Conservation (phyloP, 2,888 invertebrate species). For the Meiosimyza decipiens region DNA sequence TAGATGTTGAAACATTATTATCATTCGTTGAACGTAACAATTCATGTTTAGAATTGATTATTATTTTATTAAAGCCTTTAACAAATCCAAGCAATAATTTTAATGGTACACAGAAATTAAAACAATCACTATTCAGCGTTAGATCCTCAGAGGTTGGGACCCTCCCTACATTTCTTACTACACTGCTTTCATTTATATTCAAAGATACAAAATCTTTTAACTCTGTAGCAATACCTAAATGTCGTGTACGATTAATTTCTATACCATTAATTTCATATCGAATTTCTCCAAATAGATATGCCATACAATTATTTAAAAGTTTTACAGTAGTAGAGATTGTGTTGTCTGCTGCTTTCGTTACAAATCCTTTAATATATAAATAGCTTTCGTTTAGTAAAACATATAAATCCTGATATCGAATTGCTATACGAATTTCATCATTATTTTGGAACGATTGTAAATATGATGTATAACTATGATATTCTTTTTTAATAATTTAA, state of each 20-base stretch:
- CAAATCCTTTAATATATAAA: constrained; percentile 48
- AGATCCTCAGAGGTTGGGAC: constrained; percentile 19
- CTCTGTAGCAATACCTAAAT: constrained; percentile 55
- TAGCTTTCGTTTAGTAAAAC: constrained; percentile 52
- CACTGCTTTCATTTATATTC: constrained; percentile 42
- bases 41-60: constrained; percentile 63
- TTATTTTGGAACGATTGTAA: constrained; percentile 32
- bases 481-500: too few relatives aligned
- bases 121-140: constrained; percentile 46
- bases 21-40: constrained; percentile 36
- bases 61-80: constrained; percentile 60
- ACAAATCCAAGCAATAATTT: constrained; percentile 57
- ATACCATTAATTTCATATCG: constrained; percentile 41
- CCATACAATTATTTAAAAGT: constrained; percentile 49
- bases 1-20: constrained; percentile 28
- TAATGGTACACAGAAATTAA: constrained; percentile 54
- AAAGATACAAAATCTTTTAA: constrained; percentile 59
- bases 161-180: constrained; percentile 42
- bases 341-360: constrained; percentile 37
- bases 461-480: constrained; percentile 53
- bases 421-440: too few relatives aligned
- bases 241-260: constrained; percentile 54
- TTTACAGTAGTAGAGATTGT: constrained; percentile 36
- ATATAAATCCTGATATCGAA: constrained; percentile 46
- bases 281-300: constrained; percentile 55